A percentile compares a stretch with the other conserved stretches of the same genome.
phyloP scores from a whole-genome alignment of 2,888 invertebrate species.

The Drosophila demipolita region DNA sequence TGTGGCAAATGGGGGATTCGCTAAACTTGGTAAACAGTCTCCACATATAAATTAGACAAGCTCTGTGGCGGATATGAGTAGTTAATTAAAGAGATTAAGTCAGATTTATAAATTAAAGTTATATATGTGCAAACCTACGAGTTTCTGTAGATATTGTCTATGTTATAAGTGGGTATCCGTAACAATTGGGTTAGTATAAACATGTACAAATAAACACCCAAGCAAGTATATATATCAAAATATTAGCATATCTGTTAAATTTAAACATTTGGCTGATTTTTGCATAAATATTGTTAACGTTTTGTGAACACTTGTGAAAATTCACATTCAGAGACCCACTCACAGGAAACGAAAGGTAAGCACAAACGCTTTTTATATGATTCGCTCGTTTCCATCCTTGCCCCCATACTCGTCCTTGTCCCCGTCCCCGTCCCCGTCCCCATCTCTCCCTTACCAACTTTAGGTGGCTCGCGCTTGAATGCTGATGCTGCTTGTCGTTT shows the following conservation, averaged over 20 bases:
- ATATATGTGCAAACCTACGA: not conserved
- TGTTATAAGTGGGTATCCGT: conserved; percentile 7
- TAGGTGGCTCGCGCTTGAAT: conserved; percentile 29
- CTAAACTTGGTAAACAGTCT: conserved; percentile 8
- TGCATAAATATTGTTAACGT: conserved; percentile 46
- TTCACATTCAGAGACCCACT: conserved; percentile 9
- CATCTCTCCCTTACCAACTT: not conserved
- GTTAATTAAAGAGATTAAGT: conserved; percentile 78
- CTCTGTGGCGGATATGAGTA: conserved; percentile 74
- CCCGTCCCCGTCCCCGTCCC: too few relatives aligned
- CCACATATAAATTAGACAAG: conserved; percentile 72
- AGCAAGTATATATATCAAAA: not conserved
- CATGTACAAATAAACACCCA: conserved; percentile 5
- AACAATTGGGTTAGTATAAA: conserved; percentile 15
- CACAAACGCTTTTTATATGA: conserved; percentile 34
- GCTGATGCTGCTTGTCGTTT: conserved; percentile 48
- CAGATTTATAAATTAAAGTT: conserved; percentile 46
- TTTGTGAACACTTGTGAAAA: conserved; percentile 63
- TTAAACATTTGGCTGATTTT: conserved; percentile 40
- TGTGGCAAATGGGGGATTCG: conserved; percentile 27
- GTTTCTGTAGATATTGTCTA: not conserved
- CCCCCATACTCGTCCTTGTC: accelerated
- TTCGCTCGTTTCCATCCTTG: not conserved
- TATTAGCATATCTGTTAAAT: conserved; percentile 28
- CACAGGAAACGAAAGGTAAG: conserved; percentile 35